These are phyloP conservation scores for Callipepla californica DNA, from an alignment of 2,113 vertebrate species.

Conservation along the genomic window DNA sequence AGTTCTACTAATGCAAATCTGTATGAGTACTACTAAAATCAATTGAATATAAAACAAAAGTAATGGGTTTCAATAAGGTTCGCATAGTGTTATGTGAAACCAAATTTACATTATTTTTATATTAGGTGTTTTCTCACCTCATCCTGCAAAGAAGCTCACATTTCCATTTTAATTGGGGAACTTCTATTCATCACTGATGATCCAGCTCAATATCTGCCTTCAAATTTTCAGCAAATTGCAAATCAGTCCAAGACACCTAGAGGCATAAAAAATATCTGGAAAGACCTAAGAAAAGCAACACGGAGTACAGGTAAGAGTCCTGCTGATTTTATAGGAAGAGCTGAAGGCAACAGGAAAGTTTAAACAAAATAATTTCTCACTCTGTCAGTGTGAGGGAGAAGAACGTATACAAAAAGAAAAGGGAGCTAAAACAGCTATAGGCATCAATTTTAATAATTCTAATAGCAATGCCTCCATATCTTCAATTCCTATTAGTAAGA, in stretches of 20 bases:
- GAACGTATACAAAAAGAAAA: not conserved
- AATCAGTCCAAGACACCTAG: not conserved
- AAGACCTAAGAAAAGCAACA: not conserved
- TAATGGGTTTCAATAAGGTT: not conserved
- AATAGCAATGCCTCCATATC: not conserved
- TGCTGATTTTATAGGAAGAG: not conserved
- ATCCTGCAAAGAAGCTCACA: not conserved
- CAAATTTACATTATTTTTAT: not conserved
- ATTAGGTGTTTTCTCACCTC: not conserved
- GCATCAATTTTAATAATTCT: not conserved
- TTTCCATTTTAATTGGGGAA: not conserved
- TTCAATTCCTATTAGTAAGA: not conserved
- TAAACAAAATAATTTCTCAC: not conserved
- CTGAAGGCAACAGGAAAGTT: not conserved
- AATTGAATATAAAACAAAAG: not conserved
- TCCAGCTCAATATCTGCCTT: not conserved
- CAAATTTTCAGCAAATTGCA: slow-evolving; percentile 6
- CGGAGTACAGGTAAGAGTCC: not conserved
- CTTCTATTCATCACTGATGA: not conserved
- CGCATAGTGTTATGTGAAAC: not conserved
- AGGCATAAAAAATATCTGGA: not conserved
- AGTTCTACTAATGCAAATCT: not conserved
- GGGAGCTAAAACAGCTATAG: not conserved
- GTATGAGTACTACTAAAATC: not conserved
- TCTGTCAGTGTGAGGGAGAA: not conserved